phyloP scores from a whole-genome alignment of 2,797 vertebrate genomes.

The Columba guinea region DNA sequence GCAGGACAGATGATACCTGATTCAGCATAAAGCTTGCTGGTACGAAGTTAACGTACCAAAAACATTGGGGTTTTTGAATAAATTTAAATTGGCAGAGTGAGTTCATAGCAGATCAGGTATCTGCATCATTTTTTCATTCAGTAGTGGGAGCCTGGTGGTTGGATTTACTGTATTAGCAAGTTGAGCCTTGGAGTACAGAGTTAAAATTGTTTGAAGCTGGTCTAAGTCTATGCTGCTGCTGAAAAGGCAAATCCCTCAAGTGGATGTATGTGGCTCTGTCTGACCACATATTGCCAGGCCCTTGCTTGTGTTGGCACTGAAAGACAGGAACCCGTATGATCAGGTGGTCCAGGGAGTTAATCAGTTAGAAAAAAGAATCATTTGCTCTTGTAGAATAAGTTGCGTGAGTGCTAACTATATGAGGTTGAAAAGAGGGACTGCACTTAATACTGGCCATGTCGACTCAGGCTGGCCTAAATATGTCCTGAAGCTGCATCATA shows the following conservation, averaged over 20 bases:
- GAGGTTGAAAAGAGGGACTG: neutral
- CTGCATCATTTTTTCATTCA: conserved; percentile 49
- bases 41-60: conserved; percentile 56
- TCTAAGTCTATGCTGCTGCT: neutral
- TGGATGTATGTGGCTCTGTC: neutral
- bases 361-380: neutral
- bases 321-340: neutral
- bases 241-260: neutral
- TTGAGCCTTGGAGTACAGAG: neutral
- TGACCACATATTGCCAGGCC: neutral
- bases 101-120: conserved; percentile 15
- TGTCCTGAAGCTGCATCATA: neutral
- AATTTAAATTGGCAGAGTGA: conserved; percentile 44
- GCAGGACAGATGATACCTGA: conserved; percentile 69
- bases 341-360: neutral
- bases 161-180: conserved; percentile 15
- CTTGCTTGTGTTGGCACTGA: neutral
- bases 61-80: conserved; percentile 25
- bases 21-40: conserved; percentile 64
- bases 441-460: neutral
- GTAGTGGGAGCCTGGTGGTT: neutral
- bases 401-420: neutral
- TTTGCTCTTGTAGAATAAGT: neutral
- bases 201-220: neutral
- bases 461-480: neutral